phyloP scores from a whole-genome alignment of 2,888 invertebrate species.

The Mayetiola destructor region DNA sequence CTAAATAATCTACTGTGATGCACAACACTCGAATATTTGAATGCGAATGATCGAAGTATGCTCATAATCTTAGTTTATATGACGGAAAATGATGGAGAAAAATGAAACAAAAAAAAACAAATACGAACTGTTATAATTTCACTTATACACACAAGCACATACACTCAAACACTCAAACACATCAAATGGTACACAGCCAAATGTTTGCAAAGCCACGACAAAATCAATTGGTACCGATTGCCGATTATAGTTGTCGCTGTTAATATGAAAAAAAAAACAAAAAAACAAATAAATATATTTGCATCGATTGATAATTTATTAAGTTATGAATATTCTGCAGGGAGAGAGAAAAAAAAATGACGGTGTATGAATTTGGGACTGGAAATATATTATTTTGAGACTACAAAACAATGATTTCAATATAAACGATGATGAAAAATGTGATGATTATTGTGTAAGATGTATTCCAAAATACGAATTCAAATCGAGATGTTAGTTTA shows the following conservation, averaged over 20 bases:
- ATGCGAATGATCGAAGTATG: conserved; percentile 13
- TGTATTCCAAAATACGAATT: no score
- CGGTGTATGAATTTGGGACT: no score
- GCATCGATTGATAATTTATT: background rate
- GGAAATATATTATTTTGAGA: no score
- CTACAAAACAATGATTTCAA: no score
- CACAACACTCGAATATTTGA: conserved; percentile 13
- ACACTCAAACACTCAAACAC: background rate
- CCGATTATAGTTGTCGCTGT: background rate
- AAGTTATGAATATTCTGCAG: background rate
- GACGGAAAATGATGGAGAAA: background rate
- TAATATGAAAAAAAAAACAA: background rate
- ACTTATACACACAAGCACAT: background rate
- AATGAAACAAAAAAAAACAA: background rate
- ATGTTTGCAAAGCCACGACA: no score
- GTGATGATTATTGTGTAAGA: no score
- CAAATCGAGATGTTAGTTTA: no score
- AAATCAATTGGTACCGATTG: background rate
- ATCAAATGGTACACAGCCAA: no score
- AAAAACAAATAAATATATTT: background rate
- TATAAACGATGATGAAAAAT: no score
- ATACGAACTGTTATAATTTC: no score
- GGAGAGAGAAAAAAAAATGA: no score
- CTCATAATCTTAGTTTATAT: background rate
- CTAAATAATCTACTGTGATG: conserved; percentile 17